Evolutionary conservation across 2,888 invertebrate species (phyloP).

Genomic region (Heliconius cydno): DNA sequence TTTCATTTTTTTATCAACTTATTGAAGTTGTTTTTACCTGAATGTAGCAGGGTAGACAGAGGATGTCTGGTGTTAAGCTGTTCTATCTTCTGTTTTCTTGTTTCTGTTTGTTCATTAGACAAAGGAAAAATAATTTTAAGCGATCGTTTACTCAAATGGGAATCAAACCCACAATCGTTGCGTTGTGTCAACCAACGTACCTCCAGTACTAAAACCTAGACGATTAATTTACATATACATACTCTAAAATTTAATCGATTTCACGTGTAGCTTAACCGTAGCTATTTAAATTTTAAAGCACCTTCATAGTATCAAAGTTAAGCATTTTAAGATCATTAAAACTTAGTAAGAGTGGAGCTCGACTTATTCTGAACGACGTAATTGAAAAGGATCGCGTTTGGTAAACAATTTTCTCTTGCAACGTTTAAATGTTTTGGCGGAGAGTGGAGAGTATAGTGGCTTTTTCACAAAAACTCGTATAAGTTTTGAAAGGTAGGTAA

Average conservation of each 20-base stretch:
- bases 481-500: too few species aligned
- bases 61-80: too few species aligned
- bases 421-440: not conserved
- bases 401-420: not conserved
- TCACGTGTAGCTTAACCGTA: not conserved
- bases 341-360: conserved; percentile 1
- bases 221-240: not conserved
- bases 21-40: too few species aligned
- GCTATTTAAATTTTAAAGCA: conserved; percentile 1
- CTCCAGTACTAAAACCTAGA: not conserved
- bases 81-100: too few species aligned
- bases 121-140: not conserved
- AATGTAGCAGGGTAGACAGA: too few species aligned
- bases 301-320: conserved; percentile 14
- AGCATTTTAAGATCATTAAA: conserved; percentile 20
- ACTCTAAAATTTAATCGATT: conserved; percentile 4
- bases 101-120: not conserved
- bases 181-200: not conserved
- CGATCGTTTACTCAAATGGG: not conserved
- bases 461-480: too few species aligned
- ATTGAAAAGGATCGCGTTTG: not conserved
- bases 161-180: not conserved
- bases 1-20: too few species aligned
- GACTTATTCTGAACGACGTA: conserved; percentile 1
- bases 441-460: not conserved